Base-by-base conservation (phyloP, 2,888 invertebrate genomes). In the Heliconius cydno region DNA sequence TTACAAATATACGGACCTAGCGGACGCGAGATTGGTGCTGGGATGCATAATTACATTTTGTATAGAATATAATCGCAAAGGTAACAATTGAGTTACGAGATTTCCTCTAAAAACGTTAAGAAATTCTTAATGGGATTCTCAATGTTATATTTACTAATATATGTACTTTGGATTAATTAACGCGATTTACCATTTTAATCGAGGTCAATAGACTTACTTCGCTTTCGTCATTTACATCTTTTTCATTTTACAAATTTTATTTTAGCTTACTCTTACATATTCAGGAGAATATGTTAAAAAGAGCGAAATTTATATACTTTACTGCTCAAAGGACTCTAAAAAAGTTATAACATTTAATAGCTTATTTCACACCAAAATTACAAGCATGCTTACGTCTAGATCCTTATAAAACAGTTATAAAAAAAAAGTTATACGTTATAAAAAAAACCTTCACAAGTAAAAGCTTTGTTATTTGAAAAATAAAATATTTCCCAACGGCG, bases 31-130 rank as follows among this genome's bases (percentile, higher is more conserved):
- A 41, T 65, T 75, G 60, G 68, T 68, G 60, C 78, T 84, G 82
- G 82, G 82, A 80, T 85, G 84, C 83, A 80, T 85, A 85, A 87
- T 87, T 86, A 85, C 86, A 86, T 85, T 86, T 78, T 80, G 82
- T 84, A 82, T 79, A 82, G 82, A 86, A 83, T 81, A 76, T 80
- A 80, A 81, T 79, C 84, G 73, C 81, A 80, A 84, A 82, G 79
- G 78, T 84, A 82, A 84, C 83, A 83, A 85, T 84, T 82, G 83
- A 83, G 82, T 83, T 84, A 82, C 83, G 77, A 85, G 84, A 86
- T 85, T 84, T 82, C 81, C 79, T 78, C 77, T 76, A 81, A 73
- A 81, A 82, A 84, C 78, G 84, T 87, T 87, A 84, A 84, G 87
- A 85, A 88, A 87, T 83, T 76, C 77, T 81, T 85, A 84, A 85